These are phyloP conservation scores for Drosophila ironensis DNA, from an alignment of 1,140 invertebrate genomes.

Conservation along the genomic window DNA sequence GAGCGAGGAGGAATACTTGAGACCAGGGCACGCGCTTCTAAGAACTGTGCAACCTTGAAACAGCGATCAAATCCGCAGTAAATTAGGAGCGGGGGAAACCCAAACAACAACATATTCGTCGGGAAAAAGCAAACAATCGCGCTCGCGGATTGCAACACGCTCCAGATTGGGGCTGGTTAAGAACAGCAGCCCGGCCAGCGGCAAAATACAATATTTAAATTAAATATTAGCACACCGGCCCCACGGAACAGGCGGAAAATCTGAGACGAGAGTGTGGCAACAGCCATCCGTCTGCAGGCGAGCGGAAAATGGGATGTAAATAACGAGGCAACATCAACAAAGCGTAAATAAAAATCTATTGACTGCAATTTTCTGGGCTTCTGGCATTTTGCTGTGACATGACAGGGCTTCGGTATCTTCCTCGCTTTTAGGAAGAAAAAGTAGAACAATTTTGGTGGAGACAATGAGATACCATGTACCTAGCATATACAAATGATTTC, in stretches of 20 bases:
- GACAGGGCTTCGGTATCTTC: too few species aligned
- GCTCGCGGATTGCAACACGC: constrained; percentile 52
- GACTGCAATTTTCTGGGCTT: constrained; percentile 51
- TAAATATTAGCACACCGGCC: constrained; percentile 71
- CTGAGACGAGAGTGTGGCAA: constrained; percentile 48
- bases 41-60: constrained; percentile 62
- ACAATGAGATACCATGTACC: too few species aligned
- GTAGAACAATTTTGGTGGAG: too few species aligned
- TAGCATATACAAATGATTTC: too few species aligned
- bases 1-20: constrained; percentile 48
- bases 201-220: constrained; percentile 73
- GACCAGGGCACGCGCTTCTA: constrained; percentile 42
- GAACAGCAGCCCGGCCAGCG: constrained; percentile 36
- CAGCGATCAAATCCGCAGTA: constrained; percentile 38
- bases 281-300: constrained; percentile 24
- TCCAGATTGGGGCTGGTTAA: constrained; percentile 67
- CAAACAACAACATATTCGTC: constrained; percentile 14
- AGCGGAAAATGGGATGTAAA: constrained; percentile 53
- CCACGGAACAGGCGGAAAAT: constrained; percentile 32
- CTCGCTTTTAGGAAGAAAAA: too few species aligned
- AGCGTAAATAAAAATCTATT: constrained; percentile 49
- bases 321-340: constrained; percentile 27
- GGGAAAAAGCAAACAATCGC: constrained; percentile 50
- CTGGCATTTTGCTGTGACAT: constrained; percentile 68
- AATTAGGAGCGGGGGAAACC: constrained; percentile 6